Evolutionary conservation across 2,113 vertebrate species (phyloP).

Genomic region (Plotosus lineatus): DNA sequence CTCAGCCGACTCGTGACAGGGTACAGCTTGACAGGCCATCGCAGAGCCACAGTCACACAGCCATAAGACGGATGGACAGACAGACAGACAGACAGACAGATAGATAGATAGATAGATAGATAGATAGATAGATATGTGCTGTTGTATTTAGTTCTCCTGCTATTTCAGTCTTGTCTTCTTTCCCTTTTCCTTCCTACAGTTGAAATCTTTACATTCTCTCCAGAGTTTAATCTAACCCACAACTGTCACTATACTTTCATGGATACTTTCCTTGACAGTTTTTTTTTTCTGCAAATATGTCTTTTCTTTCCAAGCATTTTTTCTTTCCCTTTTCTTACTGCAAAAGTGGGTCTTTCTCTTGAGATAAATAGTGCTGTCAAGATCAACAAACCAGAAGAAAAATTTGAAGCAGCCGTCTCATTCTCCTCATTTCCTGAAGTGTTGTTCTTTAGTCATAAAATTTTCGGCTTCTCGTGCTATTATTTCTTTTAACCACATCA

Average conservation of each 20-base stretch:
- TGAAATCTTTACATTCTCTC: neutral
- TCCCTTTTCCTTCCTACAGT: neutral
- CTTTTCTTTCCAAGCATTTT: neutral
- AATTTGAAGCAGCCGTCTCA: slow-evolving; percentile 21
- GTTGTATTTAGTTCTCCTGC: neutral
- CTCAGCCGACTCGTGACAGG: too few species aligned
- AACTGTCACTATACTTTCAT: slow-evolving; percentile 7
- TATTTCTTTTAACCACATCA: neutral
- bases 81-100: neutral
- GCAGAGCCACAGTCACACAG: too few species aligned
- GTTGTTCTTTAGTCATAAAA: neutral
- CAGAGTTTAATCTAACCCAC: neutral
- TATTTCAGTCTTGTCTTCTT: neutral
- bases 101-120: neutral
- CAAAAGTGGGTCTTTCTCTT: slow-evolving; percentile 8
- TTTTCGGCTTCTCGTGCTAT: neutral
- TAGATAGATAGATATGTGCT: neutral
- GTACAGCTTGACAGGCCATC: too few species aligned
- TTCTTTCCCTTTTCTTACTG: neutral
- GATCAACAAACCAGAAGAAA: slow-evolving; percentile 15
- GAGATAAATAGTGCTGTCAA: slow-evolving; percentile 28
- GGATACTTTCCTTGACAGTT: neutral
- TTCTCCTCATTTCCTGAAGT: neutral
- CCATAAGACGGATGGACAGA: neutral
- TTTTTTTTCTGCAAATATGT: slow-evolving; percentile 6